Base-by-base conservation (phyloP, 2,888 invertebrate species). In the Philonicus albiceps region DNA sequence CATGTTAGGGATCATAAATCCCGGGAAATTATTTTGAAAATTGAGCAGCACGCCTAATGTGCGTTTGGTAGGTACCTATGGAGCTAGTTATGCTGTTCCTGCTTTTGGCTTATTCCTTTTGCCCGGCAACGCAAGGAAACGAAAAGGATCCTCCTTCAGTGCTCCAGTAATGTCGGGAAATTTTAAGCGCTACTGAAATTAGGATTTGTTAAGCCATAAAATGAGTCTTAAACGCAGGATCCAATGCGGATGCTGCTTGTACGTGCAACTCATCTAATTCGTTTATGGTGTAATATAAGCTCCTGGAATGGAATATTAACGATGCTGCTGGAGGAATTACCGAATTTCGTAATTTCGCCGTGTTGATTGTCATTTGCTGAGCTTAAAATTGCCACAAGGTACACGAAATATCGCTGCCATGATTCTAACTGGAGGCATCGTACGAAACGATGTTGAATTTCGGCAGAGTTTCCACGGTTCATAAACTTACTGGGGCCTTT, bases 1-100 rank as follows among this genome's bases (percentile, higher is more conserved):
- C 86, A 86, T 83, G 64, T 74, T 80, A 80, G 86, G 74, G 64
- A 83, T 85, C 85, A 85, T 85, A 85, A 85, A 85, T 85, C 73
- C 74, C 73, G 40, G 85, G 85, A 85, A 85, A 85, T 85, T 85
- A 85, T 85, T 85, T 85, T 40, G 73, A 49, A 85, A 85, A 85
- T 85, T 85, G 85, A 74, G 73, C 74, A 83, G 64, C 64, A n/a
- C 64, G 27, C 43, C 64, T 64, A 83, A 83, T 83, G 81, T 83
- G n/a, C 81, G 19, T 64, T 43, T 13, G 19, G 27, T 64, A 64
- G 43, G n/a, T 19, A 19, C 43, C 13, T 78, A 6, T 40, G 78
- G 6, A 43, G 40, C 78, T 78, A 43, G 37, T n/a, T 76, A 40
- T 11, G 8, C 13, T 16, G n/a, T 22, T 40, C 40, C 37, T 76